Base-by-base conservation (phyloP, 2,888 invertebrate genomes). In the Drosophila trichaetosa region DNA sequence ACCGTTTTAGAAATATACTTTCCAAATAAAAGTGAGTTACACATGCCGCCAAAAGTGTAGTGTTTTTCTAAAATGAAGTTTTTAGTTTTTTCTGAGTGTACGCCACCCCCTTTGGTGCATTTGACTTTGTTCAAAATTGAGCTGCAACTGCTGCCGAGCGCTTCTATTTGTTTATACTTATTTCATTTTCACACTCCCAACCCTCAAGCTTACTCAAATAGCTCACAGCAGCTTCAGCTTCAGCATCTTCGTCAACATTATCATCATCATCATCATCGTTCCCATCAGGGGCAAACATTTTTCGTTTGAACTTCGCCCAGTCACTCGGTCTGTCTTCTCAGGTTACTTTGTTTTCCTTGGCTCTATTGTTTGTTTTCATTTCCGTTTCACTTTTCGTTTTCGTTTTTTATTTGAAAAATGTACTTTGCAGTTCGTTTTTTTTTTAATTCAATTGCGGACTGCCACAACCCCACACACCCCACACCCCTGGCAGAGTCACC, bases 111-210 rank as follows among this genome's bases (percentile, higher is more conserved):
- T 49, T 27, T 0, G 21, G 21, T 21, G 56, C 82, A 73, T 85
- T 87, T 87, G 81, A 81, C 80, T 87, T 76, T 38, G 51, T 38
- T 42, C 51, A 62, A 76, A 76, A 80, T 79, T 80, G 78, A 76
- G 75, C 77, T 81, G 77, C 73, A 74, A 73, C 70, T 82, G 79
- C 73, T 74, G 69, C 70, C 77, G 79, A 64, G 66, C 59, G 73
- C 69, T 71, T 77, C 76, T 87, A 79, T 87, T 87, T 87, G 87
- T 75, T 87, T 89, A 89, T 85, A 87, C 85, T 87, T 85, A 89
- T 85, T 87, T 85, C 69, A 82, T 85, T 89, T 87, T 87, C 83
- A 89, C 87, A 87, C 87, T 74, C 46, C 24, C 24, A 46, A 75
- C 74, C 76, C 69, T 70, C 62, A 48, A 53, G 53, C 53, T 64